A percentile compares a stretch with the other conserved stretches of the same genome.
These are phyloP conservation scores for Aphelocoma coerulescens DNA, from an alignment of 2,113 vertebrate species.

Conservation along the genomic window DNA sequence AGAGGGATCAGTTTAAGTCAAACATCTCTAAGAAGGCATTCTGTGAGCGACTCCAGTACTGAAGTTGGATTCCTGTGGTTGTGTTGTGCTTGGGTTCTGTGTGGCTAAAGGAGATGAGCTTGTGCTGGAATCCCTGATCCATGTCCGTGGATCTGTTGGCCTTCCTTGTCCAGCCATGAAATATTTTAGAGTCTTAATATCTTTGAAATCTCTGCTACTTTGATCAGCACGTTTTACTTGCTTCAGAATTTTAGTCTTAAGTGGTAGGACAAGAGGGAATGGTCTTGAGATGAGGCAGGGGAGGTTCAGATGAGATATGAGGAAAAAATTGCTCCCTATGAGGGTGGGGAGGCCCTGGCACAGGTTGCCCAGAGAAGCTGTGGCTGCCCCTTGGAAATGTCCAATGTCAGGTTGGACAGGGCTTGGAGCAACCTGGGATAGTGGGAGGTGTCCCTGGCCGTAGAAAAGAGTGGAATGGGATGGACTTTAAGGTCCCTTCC, in stretches of 20 bases:
- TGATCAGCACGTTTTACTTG: rapidly evolving
- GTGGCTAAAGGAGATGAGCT: neutral
- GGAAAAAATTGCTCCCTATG: neutral
- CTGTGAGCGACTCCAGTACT: neutral
- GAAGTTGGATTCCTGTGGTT: neutral
- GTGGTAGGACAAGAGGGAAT: neutral
- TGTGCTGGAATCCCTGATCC: neutral
- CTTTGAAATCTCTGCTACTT: neutral
- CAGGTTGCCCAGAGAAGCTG: neutral
- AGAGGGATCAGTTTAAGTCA: neutral
- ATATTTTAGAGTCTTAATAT: neutral
- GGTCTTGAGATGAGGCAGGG: neutral
- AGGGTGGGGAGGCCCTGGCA: neutral
- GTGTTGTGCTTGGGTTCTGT: neutral
- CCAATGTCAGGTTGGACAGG: rapidly evolving
- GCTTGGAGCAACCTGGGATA: neutral
- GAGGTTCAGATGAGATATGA: neutral
- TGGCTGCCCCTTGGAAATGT: neutral
- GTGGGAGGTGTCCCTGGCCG: neutral
- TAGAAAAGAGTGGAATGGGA: neutral
- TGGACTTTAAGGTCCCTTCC: neutral
- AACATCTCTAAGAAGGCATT: neutral
- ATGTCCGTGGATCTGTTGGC: neutral
- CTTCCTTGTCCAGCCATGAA: neutral
- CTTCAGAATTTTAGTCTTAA: neutral